Evolutionary conservation across 2,797 vertebrate genomes (phyloP), one percentile per base, ranked within the genome.

Genomic region (Ataeniobius toweri): DNA sequence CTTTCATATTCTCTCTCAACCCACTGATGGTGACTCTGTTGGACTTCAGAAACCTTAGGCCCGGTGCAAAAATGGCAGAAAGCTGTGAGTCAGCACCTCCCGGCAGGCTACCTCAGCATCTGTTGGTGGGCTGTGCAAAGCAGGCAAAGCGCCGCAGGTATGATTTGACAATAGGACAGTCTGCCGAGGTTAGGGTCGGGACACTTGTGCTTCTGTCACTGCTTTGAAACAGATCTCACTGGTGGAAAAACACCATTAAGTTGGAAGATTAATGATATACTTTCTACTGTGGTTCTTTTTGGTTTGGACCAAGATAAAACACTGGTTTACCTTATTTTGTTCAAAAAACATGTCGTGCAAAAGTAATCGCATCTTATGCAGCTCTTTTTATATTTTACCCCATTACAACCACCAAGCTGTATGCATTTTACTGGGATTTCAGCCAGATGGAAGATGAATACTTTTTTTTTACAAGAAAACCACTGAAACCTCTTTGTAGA

Each of bases 11-110:
- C 46, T 85, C 83, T 89, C 84, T 70, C 90, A 83, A 63, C 90
- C 92, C 88, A 93, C 90, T 92, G 91, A 92, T 61, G 84, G 90
- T 93, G 92, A 93, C 91, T 92, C 84, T 81, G 73, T 87, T 90
- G 91, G 91, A 93, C 93, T 91, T 82, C 72, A 76, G 79, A 90
- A 91, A 93, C 91, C 90, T 88, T 88, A 86, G 89, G 92, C 90
- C 84, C 76, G 89, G 88, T 92, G 87, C 92, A 92, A 92, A 93
- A 93, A 92, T 83, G 91, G 89, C 88, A 92, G 80, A 74, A 77
- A 81, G 82, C 82, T 20, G 81, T 93, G 91, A 94, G 89, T 93
- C 91, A 94, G 86, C 83, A 59, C 75, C 67, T 82, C 91, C 85
- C 72, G 6, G 78, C 75, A 59, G 81, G 86, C 80, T 87, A 86